Percentiles rank a stretch among this genome's conserved stretches.
phyloP scores from a whole-genome alignment of 2,888 invertebrate species.

The Drosophila aldrichi region DNA sequence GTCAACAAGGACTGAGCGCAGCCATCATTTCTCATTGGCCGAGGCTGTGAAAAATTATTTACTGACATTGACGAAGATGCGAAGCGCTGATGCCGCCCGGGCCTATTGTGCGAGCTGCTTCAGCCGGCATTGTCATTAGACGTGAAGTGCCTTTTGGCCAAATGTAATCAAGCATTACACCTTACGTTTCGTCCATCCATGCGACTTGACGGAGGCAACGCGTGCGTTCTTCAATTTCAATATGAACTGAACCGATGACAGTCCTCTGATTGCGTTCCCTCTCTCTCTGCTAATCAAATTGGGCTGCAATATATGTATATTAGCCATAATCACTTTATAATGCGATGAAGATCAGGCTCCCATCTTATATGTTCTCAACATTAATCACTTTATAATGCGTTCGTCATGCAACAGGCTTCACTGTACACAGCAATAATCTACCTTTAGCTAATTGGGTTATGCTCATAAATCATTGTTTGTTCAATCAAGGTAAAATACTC shows the following conservation, averaged over 20 bases:
- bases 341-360: no score
- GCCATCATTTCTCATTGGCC: conserved; percentile 36
- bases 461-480: conserved; percentile 7
- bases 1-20: conserved; percentile 33
- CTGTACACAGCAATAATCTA: background rate
- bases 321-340: no score
- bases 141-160: conserved; percentile 2
- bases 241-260: background rate
- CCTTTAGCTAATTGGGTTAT: background rate
- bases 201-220: background rate
- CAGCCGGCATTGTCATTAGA: conserved; percentile 8
- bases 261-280: background rate
- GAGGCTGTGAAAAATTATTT: conserved; percentile 43
- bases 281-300: background rate
- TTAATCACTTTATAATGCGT: background rate
- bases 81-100: conserved; percentile 4
- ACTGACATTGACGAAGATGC: conserved; percentile 59
- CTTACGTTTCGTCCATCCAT: background rate
- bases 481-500: conserved; percentile 10
- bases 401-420: background rate
- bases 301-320: background rate
- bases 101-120: conserved; percentile 23
- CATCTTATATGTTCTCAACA: background rate
- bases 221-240: background rate
- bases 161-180: conserved; percentile 17